Evolutionary conservation across 2,797 vertebrate species (phyloP), one percentile per base, ranked within the genome.

Genomic region (Synaphobranchus kaupii): DNA sequence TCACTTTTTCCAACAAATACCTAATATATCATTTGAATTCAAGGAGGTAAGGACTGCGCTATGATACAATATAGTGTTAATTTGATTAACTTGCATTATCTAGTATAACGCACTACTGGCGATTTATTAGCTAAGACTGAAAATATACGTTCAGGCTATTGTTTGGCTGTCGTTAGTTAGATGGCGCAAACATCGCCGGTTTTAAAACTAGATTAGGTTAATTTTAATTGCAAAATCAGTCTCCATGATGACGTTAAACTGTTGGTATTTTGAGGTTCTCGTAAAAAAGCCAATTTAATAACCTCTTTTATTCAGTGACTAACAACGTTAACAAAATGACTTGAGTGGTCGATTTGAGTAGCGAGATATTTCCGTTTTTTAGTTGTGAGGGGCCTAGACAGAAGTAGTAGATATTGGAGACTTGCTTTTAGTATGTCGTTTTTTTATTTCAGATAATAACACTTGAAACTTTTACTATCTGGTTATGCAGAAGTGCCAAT

Each of bases 21-120:
- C 25, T 25, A n/a, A 9, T 12, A 10, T 4, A 50, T 76, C 13
- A 34, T 34, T n/a, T 68, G 31, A 76, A 76, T 12, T n/a, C 22
- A 28, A 48, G 22, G 78, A 22, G 78, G 78, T 81, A 81, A 81
- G 78, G 25, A n/a, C 44, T 81, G 78, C 50, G 3, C n/a, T 81
- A 12, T n/a, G 47, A 50, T 48, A 12, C 3, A n/a, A 12, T 50
- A 2, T 50, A 1, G 0, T 3, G 20, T 48, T 81, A 3, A 48
- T 81, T 1, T 2, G 25, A 81, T 81, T 50, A 39, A 39, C 39
- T 39, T 39, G 39, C 39, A 39, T 39, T 39, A 39, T 39, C 39
- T 39, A 50, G 22, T 25, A 1, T 22, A 50, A 15, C 20, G 39
- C 17, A 47, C 15, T 17, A 15, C 28, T 44, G 13, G 34, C 22